Evolutionary conservation across 1,140 invertebrate species (phyloP).

Genomic region (Hormaphis cornu): DNA sequence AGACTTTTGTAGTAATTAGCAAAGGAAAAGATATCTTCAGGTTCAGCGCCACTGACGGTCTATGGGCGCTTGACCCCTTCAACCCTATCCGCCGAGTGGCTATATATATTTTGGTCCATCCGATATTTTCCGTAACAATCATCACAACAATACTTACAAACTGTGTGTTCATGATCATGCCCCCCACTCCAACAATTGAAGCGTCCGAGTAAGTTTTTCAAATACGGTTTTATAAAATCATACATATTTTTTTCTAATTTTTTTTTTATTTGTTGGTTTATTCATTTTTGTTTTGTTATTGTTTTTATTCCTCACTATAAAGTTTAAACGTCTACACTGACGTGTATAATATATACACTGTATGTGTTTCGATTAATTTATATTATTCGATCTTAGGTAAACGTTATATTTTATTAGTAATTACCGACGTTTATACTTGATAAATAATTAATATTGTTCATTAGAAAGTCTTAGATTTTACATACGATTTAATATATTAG

Average conservation of each 20-base stretch:
- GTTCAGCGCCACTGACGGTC: conserved; percentile 91
- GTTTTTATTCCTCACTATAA: too few relatives aligned
- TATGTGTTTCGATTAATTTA: too few relatives aligned
- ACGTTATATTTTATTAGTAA: conserved; percentile 10
- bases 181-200: conserved; percentile 81
- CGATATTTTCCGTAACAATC: conserved; percentile 93
- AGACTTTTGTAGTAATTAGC: conserved; percentile 97
- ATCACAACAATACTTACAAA: conserved; percentile 95
- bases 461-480: conserved; percentile 27
- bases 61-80: conserved; percentile 92
- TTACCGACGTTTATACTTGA: not conserved
- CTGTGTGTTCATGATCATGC: conserved; percentile 97
- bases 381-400: not conserved
- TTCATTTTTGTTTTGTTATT: not conserved
- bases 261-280: conserved; percentile 3
- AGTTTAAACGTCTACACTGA: too few relatives aligned
- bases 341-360: too few relatives aligned
- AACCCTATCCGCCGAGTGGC: conserved; percentile 93
- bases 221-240: not conserved
- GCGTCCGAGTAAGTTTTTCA: conserved; percentile 82
- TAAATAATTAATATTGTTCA: conserved; percentile 4
- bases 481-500: conserved; percentile 10
- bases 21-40: conserved; percentile 97
- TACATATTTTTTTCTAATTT: conserved; percentile 8
- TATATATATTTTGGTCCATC: conserved; percentile 96